Evolutionary conservation across 2,113 vertebrate species (phyloP).

Genomic region (Pogona vitticeps): DNA sequence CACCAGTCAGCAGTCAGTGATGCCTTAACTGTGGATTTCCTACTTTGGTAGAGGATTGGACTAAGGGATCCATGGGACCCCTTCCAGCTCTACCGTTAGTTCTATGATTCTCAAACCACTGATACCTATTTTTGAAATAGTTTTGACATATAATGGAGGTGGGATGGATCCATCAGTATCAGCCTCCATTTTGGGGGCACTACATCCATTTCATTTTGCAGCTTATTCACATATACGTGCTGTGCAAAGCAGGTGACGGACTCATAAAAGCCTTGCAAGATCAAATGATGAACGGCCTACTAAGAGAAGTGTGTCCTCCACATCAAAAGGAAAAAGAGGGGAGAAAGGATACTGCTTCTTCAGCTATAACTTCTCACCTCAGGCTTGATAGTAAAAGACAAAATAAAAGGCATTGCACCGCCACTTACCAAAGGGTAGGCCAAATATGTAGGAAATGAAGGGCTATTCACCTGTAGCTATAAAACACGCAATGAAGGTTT

Average conservation of each 20-base stretch:
- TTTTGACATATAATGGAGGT: constrained; percentile 20
- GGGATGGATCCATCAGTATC: constrained; percentile 46
- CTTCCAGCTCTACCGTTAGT: no score
- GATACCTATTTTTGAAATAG: not conserved
- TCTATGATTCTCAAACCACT: not conserved
- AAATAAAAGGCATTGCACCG: constrained; percentile 54
- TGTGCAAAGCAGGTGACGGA: constrained; percentile 11
- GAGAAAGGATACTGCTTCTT: constrained; percentile 18
- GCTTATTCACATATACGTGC: constrained; percentile 7
- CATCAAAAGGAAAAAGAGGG: constrained; percentile 18
- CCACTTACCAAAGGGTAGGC: constrained; percentile 53
- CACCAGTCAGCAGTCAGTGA: no score
- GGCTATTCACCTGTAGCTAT: constrained; percentile 56
- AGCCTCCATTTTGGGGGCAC: constrained; percentile 27
- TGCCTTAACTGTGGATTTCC: no score
- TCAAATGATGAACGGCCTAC: constrained; percentile 49
- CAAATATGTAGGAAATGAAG: constrained; percentile 53
- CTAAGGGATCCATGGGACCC: no score
- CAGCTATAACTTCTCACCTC: constrained; percentile 44
- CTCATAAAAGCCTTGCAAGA: constrained; percentile 56
- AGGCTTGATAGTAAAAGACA: constrained; percentile 57
- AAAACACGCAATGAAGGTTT: constrained; percentile 51
- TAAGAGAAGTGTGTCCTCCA: constrained; percentile 36
- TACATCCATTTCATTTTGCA: constrained; percentile 25
- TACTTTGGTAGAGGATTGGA: no score